These are phyloP conservation scores for Ictalurus punctatus DNA, from an alignment of 2,113 vertebrate species.

Conservation along the genomic window DNA sequence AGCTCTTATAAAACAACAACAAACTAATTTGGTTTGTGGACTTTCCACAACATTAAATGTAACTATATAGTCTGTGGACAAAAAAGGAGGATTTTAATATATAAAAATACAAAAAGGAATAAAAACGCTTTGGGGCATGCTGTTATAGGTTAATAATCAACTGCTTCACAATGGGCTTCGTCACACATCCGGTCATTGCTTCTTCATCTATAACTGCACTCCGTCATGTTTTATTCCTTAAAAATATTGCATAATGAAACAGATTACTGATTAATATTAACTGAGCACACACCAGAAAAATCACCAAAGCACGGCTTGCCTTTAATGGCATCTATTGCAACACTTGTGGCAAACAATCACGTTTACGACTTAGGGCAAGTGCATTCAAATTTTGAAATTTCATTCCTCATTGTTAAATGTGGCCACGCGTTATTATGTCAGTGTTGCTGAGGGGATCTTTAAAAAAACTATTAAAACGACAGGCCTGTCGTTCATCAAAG, in stretches of 20 bases:
- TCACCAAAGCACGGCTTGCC: background rate
- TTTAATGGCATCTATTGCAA: too few species aligned
- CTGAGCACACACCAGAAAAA: background rate
- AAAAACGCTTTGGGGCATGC: background rate
- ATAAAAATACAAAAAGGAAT: background rate
- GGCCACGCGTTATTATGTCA: too few species aligned
- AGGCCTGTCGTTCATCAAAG: too few species aligned
- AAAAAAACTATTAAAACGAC: too few species aligned
- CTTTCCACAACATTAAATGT: background rate
- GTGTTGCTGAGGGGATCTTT: too few species aligned
- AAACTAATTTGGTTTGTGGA: background rate
- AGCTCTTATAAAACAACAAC: background rate
- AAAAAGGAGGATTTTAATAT: background rate
- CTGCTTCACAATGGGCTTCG: background rate
- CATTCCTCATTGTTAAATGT: too few species aligned
- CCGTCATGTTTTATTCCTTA: background rate
- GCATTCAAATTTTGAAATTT: too few species aligned
- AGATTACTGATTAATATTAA: background rate
- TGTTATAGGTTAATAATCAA: background rate
- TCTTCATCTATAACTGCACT: background rate
- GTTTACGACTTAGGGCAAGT: too few species aligned
- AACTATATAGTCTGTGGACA: background rate
- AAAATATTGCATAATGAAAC: background rate
- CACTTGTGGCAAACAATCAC: too few species aligned
- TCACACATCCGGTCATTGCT: background rate